phyloP scores from a whole-genome alignment of 37 sponge, comb jelly and placozoan species.

The Aplysina aerophoba region DNA sequence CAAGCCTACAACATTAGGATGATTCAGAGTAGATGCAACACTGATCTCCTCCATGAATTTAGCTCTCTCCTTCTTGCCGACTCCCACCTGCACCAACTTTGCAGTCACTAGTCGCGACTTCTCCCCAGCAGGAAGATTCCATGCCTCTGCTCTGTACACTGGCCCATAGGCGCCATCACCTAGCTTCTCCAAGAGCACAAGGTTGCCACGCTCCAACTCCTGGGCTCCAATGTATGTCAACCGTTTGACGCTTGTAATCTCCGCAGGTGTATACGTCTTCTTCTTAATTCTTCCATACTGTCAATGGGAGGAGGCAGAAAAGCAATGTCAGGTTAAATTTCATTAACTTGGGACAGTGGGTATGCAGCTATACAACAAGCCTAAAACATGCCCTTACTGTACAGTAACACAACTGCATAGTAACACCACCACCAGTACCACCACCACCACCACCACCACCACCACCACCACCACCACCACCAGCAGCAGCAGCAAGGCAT shows the following conservation, averaged over 20 bases:
- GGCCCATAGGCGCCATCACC: conserved; percentile 73
- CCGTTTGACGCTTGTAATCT: conserved; percentile 19
- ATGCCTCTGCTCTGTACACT: conserved; percentile 65
- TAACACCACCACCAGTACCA: no score
- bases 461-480: neutral
- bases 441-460: neutral
- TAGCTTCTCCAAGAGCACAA: conserved; percentile 60
- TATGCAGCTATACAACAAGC: no score
- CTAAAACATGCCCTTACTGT: no score
- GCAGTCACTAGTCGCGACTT: conserved; percentile 52
- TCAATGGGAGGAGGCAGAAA: neutral
- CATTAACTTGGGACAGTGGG: no score
- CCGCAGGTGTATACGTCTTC: conserved; percentile 13
- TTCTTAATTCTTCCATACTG: conserved; percentile 13
- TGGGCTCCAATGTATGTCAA: conserved; percentile 36
- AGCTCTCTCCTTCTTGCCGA: neutral
- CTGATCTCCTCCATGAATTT: conserved; percentile 52
- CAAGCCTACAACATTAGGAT: conserved; percentile 67
- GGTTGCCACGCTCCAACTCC: conserved; percentile 49
- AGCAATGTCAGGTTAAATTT: neutral
- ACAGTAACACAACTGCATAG: conserved; percentile 4
- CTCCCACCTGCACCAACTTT: conserved; percentile 50
- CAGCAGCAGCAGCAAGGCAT: neutral
- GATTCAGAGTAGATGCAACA: conserved; percentile 49
- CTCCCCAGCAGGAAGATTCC: neutral